A percentile compares a stretch with the other conserved stretches of the same genome.
Conservation (phyloP, 1,140 invertebrate genomes). For the Sycophaga agraensis region DNA sequence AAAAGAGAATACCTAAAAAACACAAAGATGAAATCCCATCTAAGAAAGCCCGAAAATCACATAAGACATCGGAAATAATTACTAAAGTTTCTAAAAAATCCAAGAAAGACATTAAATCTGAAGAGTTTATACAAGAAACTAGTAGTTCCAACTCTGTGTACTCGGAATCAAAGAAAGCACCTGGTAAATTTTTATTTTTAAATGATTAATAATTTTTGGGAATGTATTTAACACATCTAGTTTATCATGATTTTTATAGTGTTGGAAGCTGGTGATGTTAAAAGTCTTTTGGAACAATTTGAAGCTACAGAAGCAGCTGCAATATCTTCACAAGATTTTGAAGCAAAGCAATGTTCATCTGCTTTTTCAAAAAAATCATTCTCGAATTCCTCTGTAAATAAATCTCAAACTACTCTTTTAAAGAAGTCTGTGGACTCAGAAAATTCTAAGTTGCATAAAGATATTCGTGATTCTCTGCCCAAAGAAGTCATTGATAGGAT, state of each 20-base stretch:
- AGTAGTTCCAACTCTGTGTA: constrained; percentile 5
- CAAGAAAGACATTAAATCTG: constrained; percentile 6
- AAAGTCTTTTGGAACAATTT: constrained; percentile 61
- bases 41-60: constrained; percentile 5
- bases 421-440: constrained; percentile 34
- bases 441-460: constrained; percentile 43
- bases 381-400: constrained; percentile 15
- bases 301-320: constrained; percentile 51
- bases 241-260: constrained; percentile 35
- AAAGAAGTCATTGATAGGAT: constrained; percentile 58
- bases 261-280: constrained; percentile 58
- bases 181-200: constrained; percentile 7
- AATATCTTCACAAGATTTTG: not conserved
- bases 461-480: constrained; percentile 49
- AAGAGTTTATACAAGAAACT: constrained; percentile 10
- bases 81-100: constrained; percentile 9
- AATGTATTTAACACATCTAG: too few species aligned
- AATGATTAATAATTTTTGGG: not conserved
- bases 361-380: not conserved
- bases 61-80: not conserved
- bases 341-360: not conserved
- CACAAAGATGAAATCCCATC: not conserved
- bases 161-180: constrained; percentile 1
- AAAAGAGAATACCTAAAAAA: constrained; percentile 16
- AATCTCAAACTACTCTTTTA: constrained; percentile 15